Conservation (phyloP, 2,113 vertebrate species). For the Hypanus sabinus region DNA sequence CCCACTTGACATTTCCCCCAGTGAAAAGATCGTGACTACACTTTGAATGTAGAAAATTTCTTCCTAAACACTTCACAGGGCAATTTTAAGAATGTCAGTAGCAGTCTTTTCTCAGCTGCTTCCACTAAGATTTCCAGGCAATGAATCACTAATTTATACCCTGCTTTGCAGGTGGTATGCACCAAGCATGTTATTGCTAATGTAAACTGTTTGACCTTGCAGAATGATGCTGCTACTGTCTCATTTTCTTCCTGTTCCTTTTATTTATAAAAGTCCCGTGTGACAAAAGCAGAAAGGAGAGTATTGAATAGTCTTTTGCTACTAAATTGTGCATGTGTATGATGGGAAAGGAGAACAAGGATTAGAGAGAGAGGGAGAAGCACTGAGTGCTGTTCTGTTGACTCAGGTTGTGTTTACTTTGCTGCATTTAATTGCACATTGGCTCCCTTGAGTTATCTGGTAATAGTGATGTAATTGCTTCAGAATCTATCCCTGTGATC, state of each 20-base stretch:
- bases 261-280: not conserved
- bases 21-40: not conserved
- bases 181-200: not conserved
- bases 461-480: not conserved
- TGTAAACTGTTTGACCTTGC: not conserved
- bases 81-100: not conserved
- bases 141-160: not conserved
- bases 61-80: not conserved
- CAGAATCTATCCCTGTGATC: constrained; percentile 7
- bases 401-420: constrained; percentile 10
- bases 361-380: not conserved
- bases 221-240: not conserved
- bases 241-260: not conserved
- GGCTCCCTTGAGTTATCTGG: not conserved
- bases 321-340: not conserved
- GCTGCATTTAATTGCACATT: not conserved
- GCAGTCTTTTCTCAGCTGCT: not conserved
- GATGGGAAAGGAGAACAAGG: not conserved
- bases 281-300: not conserved
- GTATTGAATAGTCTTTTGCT: not conserved
- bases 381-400: not conserved
- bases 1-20: too few relatives aligned
- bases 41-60: not conserved
- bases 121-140: not conserved
- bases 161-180: not conserved